These are phyloP conservation scores for Fistularia tabacaria DNA, from an alignment of 2,797 vertebrate genomes.

Conservation along the genomic window DNA sequence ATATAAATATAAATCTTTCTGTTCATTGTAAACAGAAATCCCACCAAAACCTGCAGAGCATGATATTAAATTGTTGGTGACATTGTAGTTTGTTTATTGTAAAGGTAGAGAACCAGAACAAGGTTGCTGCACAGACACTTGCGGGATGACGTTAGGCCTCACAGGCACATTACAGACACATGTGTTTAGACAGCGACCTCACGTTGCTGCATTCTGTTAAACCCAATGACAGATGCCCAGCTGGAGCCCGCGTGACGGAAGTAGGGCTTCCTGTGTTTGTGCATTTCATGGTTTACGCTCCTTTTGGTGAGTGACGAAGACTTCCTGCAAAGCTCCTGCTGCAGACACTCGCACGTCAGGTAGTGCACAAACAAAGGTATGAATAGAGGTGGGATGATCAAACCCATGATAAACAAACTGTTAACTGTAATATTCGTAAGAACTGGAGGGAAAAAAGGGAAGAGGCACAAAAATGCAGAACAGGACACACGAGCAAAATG, in stretches of 20 bases:
- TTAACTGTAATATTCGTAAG: neutral
- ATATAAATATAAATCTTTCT: too few species aligned
- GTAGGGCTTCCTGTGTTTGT: constrained; percentile 60
- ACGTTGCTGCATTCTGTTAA: constrained; percentile 29
- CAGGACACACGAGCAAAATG: too few species aligned
- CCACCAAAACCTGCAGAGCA: too few species aligned
- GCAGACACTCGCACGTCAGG: constrained; percentile 18
- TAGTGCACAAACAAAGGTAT: constrained; percentile 29
- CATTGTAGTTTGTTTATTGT: too few species aligned
- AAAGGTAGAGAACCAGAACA: too few species aligned
- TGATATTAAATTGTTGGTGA: too few species aligned
- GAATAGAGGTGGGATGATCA: constrained; percentile 27
- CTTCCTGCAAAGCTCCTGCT: constrained; percentile 47
- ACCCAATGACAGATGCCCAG: constrained; percentile 26
- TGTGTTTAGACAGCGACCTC: constrained; percentile 18
- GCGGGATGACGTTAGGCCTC: too few species aligned
- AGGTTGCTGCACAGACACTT: too few species aligned
- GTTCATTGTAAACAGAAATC: too few species aligned
- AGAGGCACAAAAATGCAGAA: neutral
- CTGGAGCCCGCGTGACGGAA: constrained; percentile 18
- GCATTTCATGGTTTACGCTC: constrained; percentile 32
- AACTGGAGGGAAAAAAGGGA: neutral
- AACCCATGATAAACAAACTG: constrained; percentile 16
- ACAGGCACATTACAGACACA: constrained; percentile 1
- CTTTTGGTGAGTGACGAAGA: constrained; percentile 25